Base-by-base conservation (phyloP, 2,888 invertebrate genomes). In the Lumbricus terrestris region DNA sequence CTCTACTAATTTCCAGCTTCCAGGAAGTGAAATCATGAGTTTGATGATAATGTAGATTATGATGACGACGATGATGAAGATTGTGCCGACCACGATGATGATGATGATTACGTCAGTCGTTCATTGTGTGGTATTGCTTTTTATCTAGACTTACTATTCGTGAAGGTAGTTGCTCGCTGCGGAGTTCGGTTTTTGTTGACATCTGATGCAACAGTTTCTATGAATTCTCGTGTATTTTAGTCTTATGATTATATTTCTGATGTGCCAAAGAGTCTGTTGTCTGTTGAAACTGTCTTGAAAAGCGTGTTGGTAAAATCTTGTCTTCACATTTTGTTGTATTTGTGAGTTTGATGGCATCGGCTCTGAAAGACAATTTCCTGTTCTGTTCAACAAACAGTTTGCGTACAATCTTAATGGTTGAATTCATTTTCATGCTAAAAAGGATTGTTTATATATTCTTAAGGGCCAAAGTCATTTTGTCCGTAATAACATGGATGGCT, bases 111-210 rank as follows among this genome's bases (percentile, higher is more conserved):
- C 13, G 69, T 69, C 1, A n/a, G n/a, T 69, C 13, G 69, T 69
- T 69, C n/a, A 69, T 69, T 69, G n/a, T 69, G 69, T 69, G 69
- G 69, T 69, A 69, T 69, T 69, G 69, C 69, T 69, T 69, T 69
- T 69, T 69, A 69, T 69, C 69, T 69, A 69, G 69, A 69, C 69
- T 69, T 69, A 69, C 69, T 69, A n/a, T 69, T 69, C 13, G 69
- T 69, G n/a, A 69, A 69, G 69, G n/a, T 69, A 69, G 69, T 69
- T 69, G 69, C 29, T 69, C 69, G 29, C 6, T 69, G 29, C n/a
- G 11, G n/a, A 69, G n/a, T 69, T n/a, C 8, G 69, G 69, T 69
- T 69, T n/a, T 69, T 69, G 69, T 69, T 69, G n/a, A 69, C 8
- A 69, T 29, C 69, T 69, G 69, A 69, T 69, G 69, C 69, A 69